A percentile compares a stretch with the other conserved stretches of the same genome.
phyloP scores from a whole-genome alignment of 2,797 vertebrate species.

The Pristis pectinata region DNA sequence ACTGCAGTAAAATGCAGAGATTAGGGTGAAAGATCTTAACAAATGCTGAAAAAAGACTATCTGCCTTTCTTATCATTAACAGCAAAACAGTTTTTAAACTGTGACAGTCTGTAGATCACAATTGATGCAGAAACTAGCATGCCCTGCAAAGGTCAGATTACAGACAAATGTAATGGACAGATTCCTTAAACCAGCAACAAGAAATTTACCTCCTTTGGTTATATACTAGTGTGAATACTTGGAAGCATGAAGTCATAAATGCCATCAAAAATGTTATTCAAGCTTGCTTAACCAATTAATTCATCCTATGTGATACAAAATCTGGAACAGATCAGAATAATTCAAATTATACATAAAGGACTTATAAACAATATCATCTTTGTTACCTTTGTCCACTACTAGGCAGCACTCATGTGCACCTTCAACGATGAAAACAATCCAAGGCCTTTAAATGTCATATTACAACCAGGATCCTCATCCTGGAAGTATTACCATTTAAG shows the following conservation, averaged over 20 bases:
- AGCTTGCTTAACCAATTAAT: conserved; percentile 6
- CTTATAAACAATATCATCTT: neutral
- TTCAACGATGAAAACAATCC: neutral
- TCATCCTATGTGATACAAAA: neutral
- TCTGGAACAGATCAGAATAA: neutral
- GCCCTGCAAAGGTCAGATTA: neutral
- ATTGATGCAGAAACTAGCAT: neutral
- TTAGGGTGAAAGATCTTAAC: neutral
- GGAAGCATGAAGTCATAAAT: conserved; percentile 26
- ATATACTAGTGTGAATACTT: conserved; percentile 22
- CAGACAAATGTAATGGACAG: neutral
- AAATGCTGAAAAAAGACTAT: neutral
- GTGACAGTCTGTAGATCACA: neutral
- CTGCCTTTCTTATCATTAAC: neutral
- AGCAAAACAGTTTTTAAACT: neutral
- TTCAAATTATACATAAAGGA: too few species aligned
- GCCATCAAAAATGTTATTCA: conserved; percentile 27
- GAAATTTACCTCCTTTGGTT: conserved; percentile 19
- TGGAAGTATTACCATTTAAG: neutral
- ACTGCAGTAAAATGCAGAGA: neutral
- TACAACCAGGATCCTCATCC: neutral
- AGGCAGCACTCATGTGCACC: neutral
- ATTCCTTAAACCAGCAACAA: conserved; percentile 2
- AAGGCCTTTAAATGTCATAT: neutral
- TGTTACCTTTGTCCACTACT: neutral